These are phyloP conservation scores for Alsophila aescularia DNA, from an alignment of 2,888 invertebrate species.

Conservation along the genomic window DNA sequence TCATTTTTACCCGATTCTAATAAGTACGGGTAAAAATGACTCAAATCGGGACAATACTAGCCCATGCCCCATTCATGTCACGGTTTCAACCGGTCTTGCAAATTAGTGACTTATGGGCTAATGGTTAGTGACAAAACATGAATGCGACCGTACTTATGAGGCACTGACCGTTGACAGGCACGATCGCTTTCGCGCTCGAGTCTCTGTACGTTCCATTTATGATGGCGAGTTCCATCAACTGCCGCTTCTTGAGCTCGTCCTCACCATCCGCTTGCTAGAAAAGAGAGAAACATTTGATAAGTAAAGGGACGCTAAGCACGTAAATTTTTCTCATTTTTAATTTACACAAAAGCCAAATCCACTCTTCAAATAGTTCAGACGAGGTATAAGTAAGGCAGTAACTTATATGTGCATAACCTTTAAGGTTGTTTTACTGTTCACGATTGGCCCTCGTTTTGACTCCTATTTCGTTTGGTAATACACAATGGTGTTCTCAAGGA, in stretches of 20 bases:
- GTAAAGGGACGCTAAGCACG: too few relatives aligned
- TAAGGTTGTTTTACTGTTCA: too few relatives aligned
- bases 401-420: too few relatives aligned
- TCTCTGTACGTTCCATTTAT: constrained; percentile 99
- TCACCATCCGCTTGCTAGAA: constrained; percentile 98
- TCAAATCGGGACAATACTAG: not conserved
- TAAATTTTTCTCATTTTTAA: too few relatives aligned
- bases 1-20: not conserved
- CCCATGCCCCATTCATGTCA: not conserved
- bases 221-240: constrained; percentile 99
- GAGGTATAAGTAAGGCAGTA: too few relatives aligned
- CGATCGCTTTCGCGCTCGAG: constrained; percentile 94
- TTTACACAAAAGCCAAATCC: too few relatives aligned
- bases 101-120: constrained; percentile 14
- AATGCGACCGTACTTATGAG: constrained; percentile 82
- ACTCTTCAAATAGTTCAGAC: too few relatives aligned
- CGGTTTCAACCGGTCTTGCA: constrained; percentile 10
- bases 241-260: constrained; percentile 99
- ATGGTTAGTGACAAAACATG: constrained; percentile 79
- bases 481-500: too few relatives aligned
- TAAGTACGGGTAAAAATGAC: not conserved
- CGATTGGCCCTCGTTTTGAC: too few relatives aligned
- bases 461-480: too few relatives aligned
- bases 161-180: constrained; percentile 91
- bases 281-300: constrained; percentile 30